Conservation (phyloP, 2,113 vertebrate species). For the Saimiri boliviensis region DNA sequence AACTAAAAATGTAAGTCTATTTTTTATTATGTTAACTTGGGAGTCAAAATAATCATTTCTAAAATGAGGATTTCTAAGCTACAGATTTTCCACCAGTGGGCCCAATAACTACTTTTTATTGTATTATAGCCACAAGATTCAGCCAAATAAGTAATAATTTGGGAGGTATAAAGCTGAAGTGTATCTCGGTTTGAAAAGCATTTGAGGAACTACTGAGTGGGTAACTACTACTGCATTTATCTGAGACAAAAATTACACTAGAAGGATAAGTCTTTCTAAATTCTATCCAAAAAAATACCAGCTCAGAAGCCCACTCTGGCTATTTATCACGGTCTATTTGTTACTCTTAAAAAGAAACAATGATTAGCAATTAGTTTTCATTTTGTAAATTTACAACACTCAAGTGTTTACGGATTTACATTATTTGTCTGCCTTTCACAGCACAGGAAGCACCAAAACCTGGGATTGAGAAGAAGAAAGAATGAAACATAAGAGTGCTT, state of each 20-base stretch:
- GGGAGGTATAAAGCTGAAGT: neutral
- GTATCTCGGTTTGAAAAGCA: neutral
- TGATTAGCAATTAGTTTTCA: neutral
- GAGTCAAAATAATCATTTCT: slow-evolving; percentile 1
- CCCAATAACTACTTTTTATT: neutral
- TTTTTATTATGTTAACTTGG: neutral
- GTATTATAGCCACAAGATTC: neutral
- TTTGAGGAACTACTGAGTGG: neutral
- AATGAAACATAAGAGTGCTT: neutral
- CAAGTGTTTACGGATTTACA: neutral
- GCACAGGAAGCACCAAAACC: neutral
- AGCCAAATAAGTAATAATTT: slow-evolving; percentile 3
- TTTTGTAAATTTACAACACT: neutral
- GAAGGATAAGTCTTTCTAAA: neutral
- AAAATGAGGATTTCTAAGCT: neutral
- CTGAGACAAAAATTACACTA: neutral
- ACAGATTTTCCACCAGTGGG: neutral
- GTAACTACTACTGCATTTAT: neutral
- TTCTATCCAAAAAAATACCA: neutral
- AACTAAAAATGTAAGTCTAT: neutral
- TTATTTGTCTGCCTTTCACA: neutral
- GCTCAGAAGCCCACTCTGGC: neutral
- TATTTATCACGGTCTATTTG: neutral
- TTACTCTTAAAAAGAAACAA: neutral
- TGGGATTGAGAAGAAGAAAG: neutral